A percentile compares a stretch with the other conserved stretches of the same genome.
phyloP scores from a whole-genome alignment of 2,797 vertebrate species.

The Esox masquinongy region DNA sequence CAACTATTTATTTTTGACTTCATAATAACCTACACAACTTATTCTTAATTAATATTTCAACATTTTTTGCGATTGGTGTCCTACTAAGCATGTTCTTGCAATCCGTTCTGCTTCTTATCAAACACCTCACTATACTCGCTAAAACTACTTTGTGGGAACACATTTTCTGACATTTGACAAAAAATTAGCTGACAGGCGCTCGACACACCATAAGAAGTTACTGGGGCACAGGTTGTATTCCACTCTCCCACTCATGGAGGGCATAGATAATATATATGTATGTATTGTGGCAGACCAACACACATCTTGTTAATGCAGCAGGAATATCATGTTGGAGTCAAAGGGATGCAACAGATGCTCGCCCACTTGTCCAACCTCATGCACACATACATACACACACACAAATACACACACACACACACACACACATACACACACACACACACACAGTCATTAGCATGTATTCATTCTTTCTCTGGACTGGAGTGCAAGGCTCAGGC shows the following conservation, averaged over 20 bases:
- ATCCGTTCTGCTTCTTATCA: no score
- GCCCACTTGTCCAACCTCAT: neutral
- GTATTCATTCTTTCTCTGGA: constrained; percentile 27
- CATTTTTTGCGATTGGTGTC: no score
- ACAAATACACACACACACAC: neutral
- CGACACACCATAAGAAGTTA: no score
- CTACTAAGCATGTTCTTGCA: no score
- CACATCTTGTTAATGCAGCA: neutral
- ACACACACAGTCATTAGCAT: constrained; percentile 56
- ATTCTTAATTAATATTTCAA: no score
- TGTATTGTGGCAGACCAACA: neutral
- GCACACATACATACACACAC: neutral
- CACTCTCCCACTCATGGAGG: neutral
- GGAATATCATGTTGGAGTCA: neutral
- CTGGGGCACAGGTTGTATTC: neutral
- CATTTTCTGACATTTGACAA: no score
- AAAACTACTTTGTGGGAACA: no score
- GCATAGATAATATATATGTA: neutral
- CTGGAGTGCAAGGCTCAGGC: constrained; percentile 34
- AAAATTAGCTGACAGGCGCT: no score
- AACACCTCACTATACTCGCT: no score
- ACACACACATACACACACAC: neutral
- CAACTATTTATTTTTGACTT: no score
- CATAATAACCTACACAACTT: no score
- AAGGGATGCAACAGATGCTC: neutral